Base-by-base conservation (phyloP, 2,888 invertebrate species). In the Ophion slaviceki region DNA sequence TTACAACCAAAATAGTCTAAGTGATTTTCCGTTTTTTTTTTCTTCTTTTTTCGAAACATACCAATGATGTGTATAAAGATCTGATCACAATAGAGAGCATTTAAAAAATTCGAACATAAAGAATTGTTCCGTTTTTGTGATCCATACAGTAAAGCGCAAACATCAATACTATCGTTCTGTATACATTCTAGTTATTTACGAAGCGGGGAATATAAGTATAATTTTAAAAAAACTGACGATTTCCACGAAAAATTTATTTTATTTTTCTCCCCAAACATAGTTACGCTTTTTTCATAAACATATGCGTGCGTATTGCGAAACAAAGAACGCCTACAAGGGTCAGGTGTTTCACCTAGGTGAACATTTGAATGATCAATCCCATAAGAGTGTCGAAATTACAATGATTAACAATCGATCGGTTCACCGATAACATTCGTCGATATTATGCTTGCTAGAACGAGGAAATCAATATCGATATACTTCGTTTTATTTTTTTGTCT, bases 201-300 rank as follows among this genome's bases (percentile, higher is more conserved):
- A 80, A 80, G 59, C 53, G 71, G 67, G 74, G 28, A 32, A 68
- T 82, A 72, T 57, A n/a, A 84, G 76, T 78, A 67, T 72, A 71
- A 80, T 78, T 78, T 74, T 68, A 68, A 84, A 68, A 82, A 85
- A 66, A 45, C 64, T 70, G 68, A 64, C 74, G 61, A 81, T 86
- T 82, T 88, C 87, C 86, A 87, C 84, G 87, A 87, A 87, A 61
- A 86, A 82, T 86, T 87, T 71, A 75, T 82, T 86, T 87, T 85
- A 86, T 85, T 88, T 86, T 80, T 83, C 72, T 88, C 75, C 80
- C 85, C 87, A 85, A 83, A 85, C 79, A 86, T 88, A 88, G 70
- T 87, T 86, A 87, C 87, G 88, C 87, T 82, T 80, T 85, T 83
- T 83, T 78, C 80, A 86, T 87, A 87, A 86, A 85, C 80, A 87